phyloP scores from a whole-genome alignment of 92 coral and sea anemone species.

The Galaxea fascicularis region DNA sequence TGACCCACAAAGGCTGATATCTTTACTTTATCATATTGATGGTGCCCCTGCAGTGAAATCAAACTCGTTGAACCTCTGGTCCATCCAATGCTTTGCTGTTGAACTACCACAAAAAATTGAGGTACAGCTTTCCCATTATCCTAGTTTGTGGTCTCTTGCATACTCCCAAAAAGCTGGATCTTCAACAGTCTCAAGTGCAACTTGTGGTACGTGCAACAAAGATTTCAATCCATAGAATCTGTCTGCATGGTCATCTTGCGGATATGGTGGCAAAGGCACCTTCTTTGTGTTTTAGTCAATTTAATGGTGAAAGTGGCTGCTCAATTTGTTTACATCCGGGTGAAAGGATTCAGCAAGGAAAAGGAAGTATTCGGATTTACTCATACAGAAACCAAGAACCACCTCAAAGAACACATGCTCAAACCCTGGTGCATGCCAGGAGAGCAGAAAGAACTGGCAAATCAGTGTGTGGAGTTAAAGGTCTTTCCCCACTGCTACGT shows the following conservation, averaged over 20 bases:
- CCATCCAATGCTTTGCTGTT: conserved; percentile 72
- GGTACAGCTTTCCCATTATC: conserved; percentile 20
- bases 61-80: conserved; percentile 63
- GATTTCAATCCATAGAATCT: conserved; percentile 49
- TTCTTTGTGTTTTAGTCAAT: conserved; percentile 45
- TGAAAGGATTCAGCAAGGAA: conserved; percentile 40
- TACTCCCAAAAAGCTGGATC: conserved; percentile 57
- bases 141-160: conserved; percentile 63
- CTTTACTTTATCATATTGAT: not conserved
- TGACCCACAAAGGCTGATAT: too few relatives aligned
- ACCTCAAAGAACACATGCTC: conserved; percentile 49
- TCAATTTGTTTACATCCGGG: too few relatives aligned
- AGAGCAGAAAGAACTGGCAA: conserved; percentile 39
- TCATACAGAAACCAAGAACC: conserved; percentile 6
- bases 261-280: conserved; percentile 75
- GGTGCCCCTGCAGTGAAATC: not conserved
- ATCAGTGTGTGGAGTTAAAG: conserved; percentile 41
- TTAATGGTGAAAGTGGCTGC: conserved; percentile 65
- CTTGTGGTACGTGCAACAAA: too few relatives aligned
- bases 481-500: not conserved
- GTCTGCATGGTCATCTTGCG: conserved; percentile 62
- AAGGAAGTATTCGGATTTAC: too few relatives aligned
- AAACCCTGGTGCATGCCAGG: conserved; percentile 57
- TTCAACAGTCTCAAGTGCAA: conserved; percentile 58
- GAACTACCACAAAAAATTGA: conserved; percentile 47